Evolutionary conservation across 1,140 invertebrate genomes (phyloP), one percentile per base, ranked within the genome.

Genomic region (Coelopa frigida): DNA sequence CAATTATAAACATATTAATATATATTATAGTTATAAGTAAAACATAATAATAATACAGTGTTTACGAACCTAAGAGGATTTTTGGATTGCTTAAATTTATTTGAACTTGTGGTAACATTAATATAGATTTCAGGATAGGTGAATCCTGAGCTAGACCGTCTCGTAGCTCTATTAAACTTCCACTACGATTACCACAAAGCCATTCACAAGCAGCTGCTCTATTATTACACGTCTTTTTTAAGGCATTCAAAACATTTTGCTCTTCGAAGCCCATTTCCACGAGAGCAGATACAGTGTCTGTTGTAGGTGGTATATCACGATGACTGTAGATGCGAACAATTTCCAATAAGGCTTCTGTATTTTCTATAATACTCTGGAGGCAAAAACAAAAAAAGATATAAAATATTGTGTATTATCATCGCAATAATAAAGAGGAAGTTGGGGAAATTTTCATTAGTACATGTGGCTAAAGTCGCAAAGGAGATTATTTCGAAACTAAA

Each of bases 271-370:
- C 67, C 67, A 70, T 70, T 31, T 69, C 58, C 0, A 56, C 54
- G 0, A 70, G 42, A 3, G 59, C 54, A 38, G 54, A 53, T 11
- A 68, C 54, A 12, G 58, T 52, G 21, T 68, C 61, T 2, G 58
- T 46, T 37, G 49, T 51, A 0, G 67, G 66, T 14, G 63, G 57
- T 18, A 60, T 38, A 42, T 70, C 60, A 14, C 60, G 58, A 48
- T 69, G 57, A 18, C 66, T 67, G 32, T 69, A 69, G 31, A 66
- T 66, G 7, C 61, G 58, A 17, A 70, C 66, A 6, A 70, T 70
- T 51, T 70, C 66, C 33, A 70, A 50, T 24, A 70, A 26, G 17
- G 66, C 63, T 26, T 59, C 56, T 11, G 62, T 66, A 21, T 69
- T 69, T 29, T 68, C 63, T 32, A 63, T 44, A 5, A 52, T 50